Conservation (phyloP, 2,797 vertebrate species). For the Peromyscus melanophrys region DNA sequence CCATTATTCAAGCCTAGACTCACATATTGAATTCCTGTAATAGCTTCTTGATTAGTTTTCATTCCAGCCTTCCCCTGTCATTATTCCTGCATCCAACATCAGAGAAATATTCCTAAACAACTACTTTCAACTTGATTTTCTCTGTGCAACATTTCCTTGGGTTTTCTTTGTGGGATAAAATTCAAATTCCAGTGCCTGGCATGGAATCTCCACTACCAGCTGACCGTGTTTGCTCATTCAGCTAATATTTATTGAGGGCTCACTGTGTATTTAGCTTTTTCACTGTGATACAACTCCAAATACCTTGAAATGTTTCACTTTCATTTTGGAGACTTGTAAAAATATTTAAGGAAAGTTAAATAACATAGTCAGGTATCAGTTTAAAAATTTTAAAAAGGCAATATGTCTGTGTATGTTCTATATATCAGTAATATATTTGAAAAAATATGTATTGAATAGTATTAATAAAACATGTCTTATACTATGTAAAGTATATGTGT, state of each 20-base stretch:
- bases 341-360: slow-evolving; percentile 59
- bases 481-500: neutral
- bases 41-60: slow-evolving; percentile 68
- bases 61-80: neutral
- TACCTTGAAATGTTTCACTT: neutral
- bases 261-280: slow-evolving; percentile 36
- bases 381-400: neutral
- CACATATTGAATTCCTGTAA: slow-evolving; percentile 15
- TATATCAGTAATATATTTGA: slow-evolving; percentile 27
- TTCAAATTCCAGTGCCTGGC: slow-evolving; percentile 53
- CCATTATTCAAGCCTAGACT: neutral
- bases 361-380: neutral
- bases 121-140: slow-evolving; percentile 61
- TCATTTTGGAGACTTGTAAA: slow-evolving; percentile 36
- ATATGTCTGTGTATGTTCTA: neutral
- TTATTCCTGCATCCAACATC: slow-evolving; percentile 20
- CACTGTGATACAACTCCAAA: neutral
- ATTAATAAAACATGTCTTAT: neutral
- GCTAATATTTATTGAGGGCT: slow-evolving; percentile 67
- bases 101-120: slow-evolving; percentile 69
- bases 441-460: neutral
- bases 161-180: slow-evolving; percentile 56
- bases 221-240: slow-evolving; percentile 6
- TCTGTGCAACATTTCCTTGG: neutral
- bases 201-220: slow-evolving; percentile 12